Evolutionary conservation across 1,140 invertebrate species (phyloP), one percentile per base, ranked within the genome.

Genomic region (Caenorhabditis tropicalis): DNA sequence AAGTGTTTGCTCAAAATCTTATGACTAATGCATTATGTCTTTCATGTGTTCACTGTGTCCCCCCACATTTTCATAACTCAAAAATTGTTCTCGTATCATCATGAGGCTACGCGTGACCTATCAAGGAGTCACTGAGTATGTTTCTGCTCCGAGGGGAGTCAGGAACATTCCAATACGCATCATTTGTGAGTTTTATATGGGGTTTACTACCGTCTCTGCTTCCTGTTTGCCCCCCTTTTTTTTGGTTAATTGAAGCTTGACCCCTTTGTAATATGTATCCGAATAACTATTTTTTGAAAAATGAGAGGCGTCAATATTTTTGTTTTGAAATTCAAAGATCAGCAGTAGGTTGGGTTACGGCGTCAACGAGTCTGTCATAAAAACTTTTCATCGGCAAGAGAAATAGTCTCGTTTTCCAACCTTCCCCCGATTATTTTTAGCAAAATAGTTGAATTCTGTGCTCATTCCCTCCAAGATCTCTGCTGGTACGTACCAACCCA

Each of bases 91-190:
- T 43, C n/a, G 10, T 43, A 74, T 74, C 36, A 74, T 74, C 33
- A 74, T 43, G 65, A 74, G n/a, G n/a, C 36, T 74, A 74, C 65
- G 36, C 65, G 65, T 74, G 65, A 74, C 65, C 36, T 74, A 74
- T 43, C 65, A 43, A 24, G 65, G 29, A 74, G 36, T 43, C 33
- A 74, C 65, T n/a, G 36, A 43, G 36, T 39, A 43, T 39, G 36
- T 74, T 74, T 39, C 33, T 74, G 65, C 36, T 74, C 15, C 33
- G 3, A 46, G 36, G 12, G 33, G 36, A 74, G 65, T 74, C 65
- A 74, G 65, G 65, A 74, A 74, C 65, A 74, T 74, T 74, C 65
- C 65, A 15, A 43, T 74, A 43, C 65, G 65, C 36, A 74, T 74
- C 65, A 74, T 74, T 43, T 74, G 65, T 74, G 36, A 74, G 65